These are phyloP conservation scores for Byasa hedistus DNA, from an alignment of 2,888 invertebrate genomes.

Conservation along the genomic window DNA sequence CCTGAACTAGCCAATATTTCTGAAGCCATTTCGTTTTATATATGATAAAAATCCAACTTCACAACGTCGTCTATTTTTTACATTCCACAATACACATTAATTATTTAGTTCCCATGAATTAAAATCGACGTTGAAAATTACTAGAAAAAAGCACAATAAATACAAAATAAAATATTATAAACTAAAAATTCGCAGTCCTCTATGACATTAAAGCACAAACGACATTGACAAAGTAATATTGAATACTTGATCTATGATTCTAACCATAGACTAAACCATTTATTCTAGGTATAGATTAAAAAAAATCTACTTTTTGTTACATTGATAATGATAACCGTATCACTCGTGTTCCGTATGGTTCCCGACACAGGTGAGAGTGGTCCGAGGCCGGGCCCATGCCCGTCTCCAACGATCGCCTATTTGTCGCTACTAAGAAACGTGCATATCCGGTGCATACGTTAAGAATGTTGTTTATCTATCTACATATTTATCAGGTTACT, in stretches of 20 bases:
- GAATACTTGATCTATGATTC: neutral
- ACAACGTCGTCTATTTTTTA: constrained; percentile 6
- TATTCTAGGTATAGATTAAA: neutral
- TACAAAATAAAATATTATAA: constrained; percentile 15
- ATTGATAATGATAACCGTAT: neutral
- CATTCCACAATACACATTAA: constrained; percentile 14
- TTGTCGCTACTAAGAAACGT: too few species aligned
- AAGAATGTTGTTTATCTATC: too few species aligned
- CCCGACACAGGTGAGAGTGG: too few species aligned
- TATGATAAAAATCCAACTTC: constrained; percentile 1
- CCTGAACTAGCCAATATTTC: constrained; percentile 55
- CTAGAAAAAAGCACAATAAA: neutral
- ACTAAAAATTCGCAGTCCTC: constrained; percentile 2
- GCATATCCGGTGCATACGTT: too few species aligned
- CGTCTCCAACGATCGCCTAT: too few species aligned
- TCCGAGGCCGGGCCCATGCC: too few species aligned
- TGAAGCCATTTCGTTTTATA: constrained; percentile 52
- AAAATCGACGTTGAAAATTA: constrained; percentile 8
- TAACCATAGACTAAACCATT: constrained; percentile 4
- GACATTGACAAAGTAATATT: constrained; percentile 7
- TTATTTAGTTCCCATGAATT: constrained; percentile 9
- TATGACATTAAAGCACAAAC: constrained; percentile 13
- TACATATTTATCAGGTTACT: too few species aligned
- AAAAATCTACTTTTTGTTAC: neutral
- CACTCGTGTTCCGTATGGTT: too few species aligned